Evolutionary conservation across 2,888 invertebrate genomes (phyloP), one percentile per base, ranked within the genome.

Genomic region (Iselma pallidipennis): DNA sequence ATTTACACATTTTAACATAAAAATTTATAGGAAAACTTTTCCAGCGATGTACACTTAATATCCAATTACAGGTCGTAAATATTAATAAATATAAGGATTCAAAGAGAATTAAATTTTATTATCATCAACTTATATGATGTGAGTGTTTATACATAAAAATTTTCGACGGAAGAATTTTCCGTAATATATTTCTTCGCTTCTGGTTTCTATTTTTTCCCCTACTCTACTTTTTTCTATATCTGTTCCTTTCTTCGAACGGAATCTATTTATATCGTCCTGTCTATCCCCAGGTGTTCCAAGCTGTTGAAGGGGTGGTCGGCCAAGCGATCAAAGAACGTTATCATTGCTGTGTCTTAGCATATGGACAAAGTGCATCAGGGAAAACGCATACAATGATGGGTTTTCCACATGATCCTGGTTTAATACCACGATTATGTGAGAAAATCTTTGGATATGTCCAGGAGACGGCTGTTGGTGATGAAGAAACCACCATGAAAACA

Each of bases 331-430:
- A 85, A 59, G 83, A 83, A 2, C 89, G 91, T 0, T 84, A 84
- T 67, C 88, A 90, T 66, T 86, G 88, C 1, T 91, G 90, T 75
- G 86, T 91, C 37, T 83, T 91, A 75, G 89, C 91, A 0, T 91
- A 91, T 73, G 91, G 91, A 0, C 91, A 91, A 79, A 91, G 90
- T 71, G 88, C 91, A 1, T 89, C 90, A 0, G 91, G 91, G 23
- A 91, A 91, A 80, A 91, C 91, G 0, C 88, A 90, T 75, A 91
- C 91, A 7, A 91, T 91, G 90, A 88, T 90, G 86, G 91, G 91
- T 1, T 79, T 83, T 49, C 74, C 83, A 74, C 82, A 83, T 54
- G 82, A 84, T 74, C 84, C 83, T n/a, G 87, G 87, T 3, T 71
- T 87, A 12, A 86, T 85, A 52, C 87, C 86, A 12, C 78, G 85